phyloP scores from a whole-genome alignment of 2,113 vertebrate genomes.

The Megaleporinus macrocephalus region DNA sequence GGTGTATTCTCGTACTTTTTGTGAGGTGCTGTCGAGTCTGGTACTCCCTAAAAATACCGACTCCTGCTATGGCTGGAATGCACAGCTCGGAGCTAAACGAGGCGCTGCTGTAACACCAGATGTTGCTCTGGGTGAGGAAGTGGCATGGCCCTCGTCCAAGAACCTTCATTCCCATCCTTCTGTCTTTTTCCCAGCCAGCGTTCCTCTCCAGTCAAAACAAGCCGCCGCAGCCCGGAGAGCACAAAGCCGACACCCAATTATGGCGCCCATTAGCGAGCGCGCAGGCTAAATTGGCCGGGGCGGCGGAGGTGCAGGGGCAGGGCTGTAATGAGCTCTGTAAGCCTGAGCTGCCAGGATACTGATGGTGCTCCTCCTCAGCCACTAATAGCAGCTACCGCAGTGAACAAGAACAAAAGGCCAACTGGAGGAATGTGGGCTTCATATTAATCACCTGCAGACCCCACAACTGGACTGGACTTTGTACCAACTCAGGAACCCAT shows the following conservation, averaged over 20 bases:
- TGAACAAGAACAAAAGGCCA: not conserved
- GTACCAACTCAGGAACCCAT: not conserved
- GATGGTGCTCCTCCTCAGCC: not conserved
- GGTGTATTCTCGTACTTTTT: conserved; percentile 9
- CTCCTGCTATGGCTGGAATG: conserved; percentile 42
- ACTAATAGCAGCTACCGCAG: not conserved
- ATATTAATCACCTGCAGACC: not conserved
- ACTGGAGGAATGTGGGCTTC: not conserved
- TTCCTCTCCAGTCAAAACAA: conserved; percentile 35
- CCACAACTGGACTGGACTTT: not conserved
- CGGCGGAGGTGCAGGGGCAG: not conserved
- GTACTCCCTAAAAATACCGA: conserved; percentile 13
- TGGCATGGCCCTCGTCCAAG: not conserved
- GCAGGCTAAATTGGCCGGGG: not conserved
- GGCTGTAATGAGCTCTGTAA: not conserved
- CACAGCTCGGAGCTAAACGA: not conserved
- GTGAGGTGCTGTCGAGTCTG: no score
- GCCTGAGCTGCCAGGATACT: conserved; percentile 27
- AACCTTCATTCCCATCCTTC: not conserved
- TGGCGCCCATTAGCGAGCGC: conserved; percentile 23
- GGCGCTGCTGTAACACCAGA: conserved; percentile 4
- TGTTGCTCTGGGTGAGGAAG: conserved; percentile 11
- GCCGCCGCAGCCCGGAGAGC: conserved; percentile 43
- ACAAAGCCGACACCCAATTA: conserved; percentile 41
- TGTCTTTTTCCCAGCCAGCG: not conserved